phyloP scores from a whole-genome alignment of 2,113 vertebrate species.

The Phalacrocorax brasilianus region DNA sequence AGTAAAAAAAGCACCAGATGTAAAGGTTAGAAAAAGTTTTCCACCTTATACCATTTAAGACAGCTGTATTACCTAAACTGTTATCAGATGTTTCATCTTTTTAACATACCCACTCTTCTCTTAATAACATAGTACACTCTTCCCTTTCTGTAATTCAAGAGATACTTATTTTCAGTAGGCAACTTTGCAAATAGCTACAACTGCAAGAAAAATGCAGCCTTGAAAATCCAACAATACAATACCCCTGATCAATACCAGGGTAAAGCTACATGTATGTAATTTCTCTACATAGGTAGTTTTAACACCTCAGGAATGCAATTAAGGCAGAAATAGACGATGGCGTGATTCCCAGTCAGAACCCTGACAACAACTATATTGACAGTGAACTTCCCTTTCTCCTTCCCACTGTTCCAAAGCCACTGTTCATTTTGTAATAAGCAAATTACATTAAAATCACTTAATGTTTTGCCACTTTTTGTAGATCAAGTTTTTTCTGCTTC shows the following conservation, averaged over 20 bases:
- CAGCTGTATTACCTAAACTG: background rate
- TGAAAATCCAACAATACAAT: background rate
- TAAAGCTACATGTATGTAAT: background rate
- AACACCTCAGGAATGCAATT: background rate
- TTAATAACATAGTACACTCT: background rate
- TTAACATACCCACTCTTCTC: background rate
- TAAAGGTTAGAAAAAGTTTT: background rate
- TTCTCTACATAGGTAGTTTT: background rate
- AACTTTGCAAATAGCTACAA: background rate
- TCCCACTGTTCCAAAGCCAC: background rate
- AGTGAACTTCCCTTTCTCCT: background rate
- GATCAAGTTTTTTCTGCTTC: background rate
- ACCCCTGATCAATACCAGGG: background rate
- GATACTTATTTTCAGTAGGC: background rate
- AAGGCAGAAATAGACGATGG: conserved; percentile 1
- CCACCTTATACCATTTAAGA: background rate
- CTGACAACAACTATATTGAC: background rate
- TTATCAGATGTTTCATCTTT: background rate
- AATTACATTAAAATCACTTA: background rate
- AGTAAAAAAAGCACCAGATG: background rate
- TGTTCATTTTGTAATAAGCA: background rate
- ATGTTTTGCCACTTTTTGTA: background rate
- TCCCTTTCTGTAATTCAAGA: background rate
- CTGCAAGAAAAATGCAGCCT: background rate
- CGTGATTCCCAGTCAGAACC: background rate